Base-by-base conservation (phyloP, 1,140 invertebrate genomes). In the Drosophila yakuba region DNA sequence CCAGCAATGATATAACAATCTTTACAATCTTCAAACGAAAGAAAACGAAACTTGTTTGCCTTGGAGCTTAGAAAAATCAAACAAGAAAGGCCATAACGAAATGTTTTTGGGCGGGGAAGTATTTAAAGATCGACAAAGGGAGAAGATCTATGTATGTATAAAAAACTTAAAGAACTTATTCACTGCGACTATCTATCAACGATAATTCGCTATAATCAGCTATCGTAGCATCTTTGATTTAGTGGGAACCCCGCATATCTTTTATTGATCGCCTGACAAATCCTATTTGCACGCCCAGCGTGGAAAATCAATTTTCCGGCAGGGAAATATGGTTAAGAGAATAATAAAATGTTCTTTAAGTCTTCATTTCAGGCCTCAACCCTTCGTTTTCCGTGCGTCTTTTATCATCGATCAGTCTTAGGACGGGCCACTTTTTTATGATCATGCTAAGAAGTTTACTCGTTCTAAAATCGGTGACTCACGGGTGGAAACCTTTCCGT, bases 351-450 rank as follows among this genome's bases (percentile, higher is more conserved):
- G 36, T 36, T 63, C 14, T 20, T 56, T 58, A 71, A 51, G 64
- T 76, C 72, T 83, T 83, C 48, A 83, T 83, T 83, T 64, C 43
- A 38, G 15, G 1, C 39, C 44, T 47, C 56, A 73, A 83, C 75
- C 83, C 84, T 67, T 48, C 11, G 7, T 23, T 11, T 20, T 44
- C 7, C 15, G 7, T 32, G 25, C 35, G 2, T 68, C 62, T 50
- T 88, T 86, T 86, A 80, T 88, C 83, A 88, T 82, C 78, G 83
- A 86, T 83, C 83, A 82, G 85, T 64, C 83, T 78, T 85, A 78
- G 47, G 35, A 41, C 15, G 44, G 63, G 45, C 36, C 15, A 44
- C 12, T 67, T 77, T 86, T 88, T 88, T 88, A 88, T 89, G 84
- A 71, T 73, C 83, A 77, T 77, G 83, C 83, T 88, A 88, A 88